These are phyloP conservation scores for Peribatodes rhomboidaria DNA, from an alignment of 2,888 invertebrate genomes.

Conservation along the genomic window DNA sequence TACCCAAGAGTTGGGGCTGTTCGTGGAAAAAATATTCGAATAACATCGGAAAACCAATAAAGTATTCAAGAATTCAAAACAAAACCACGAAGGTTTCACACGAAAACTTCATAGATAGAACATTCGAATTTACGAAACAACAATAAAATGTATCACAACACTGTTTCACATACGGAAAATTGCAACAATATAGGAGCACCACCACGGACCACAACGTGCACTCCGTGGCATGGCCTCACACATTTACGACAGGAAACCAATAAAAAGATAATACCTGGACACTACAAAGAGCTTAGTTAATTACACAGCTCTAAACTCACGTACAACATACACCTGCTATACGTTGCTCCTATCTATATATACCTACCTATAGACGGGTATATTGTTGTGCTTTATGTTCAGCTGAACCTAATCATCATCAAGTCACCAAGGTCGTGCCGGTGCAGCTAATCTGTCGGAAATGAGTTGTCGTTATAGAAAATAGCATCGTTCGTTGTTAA, in stretches of 20 bases:
- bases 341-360: neutral
- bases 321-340: slow-evolving; percentile 30
- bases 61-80: neutral
- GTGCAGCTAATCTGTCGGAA: slow-evolving; percentile 57
- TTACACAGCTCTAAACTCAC: slow-evolving; percentile 49
- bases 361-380: neutral
- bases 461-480: slow-evolving; percentile 53
- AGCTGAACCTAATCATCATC: slow-evolving; percentile 63
- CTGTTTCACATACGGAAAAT: slow-evolving; percentile 14
- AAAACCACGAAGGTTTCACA: neutral
- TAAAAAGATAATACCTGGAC: slow-evolving; percentile 80
- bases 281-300: slow-evolving; percentile 75
- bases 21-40: neutral
- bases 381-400: slow-evolving; percentile 56
- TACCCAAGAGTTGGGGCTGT: too few relatives aligned
- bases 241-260: slow-evolving; percentile 81
- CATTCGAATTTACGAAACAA: neutral
- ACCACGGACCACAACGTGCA: slow-evolving; percentile 70
- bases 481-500: slow-evolving; percentile 17
- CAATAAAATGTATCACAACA: slow-evolving; percentile 5
- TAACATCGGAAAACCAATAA: neutral
- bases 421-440: slow-evolving; percentile 35
- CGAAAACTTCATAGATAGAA: neutral
- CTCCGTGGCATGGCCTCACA: slow-evolving; percentile 72
- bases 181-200: slow-evolving; percentile 46